These are phyloP conservation scores for Cranoglanis bouderius DNA, from an alignment of 2,113 vertebrate genomes.

Conservation along the genomic window DNA sequence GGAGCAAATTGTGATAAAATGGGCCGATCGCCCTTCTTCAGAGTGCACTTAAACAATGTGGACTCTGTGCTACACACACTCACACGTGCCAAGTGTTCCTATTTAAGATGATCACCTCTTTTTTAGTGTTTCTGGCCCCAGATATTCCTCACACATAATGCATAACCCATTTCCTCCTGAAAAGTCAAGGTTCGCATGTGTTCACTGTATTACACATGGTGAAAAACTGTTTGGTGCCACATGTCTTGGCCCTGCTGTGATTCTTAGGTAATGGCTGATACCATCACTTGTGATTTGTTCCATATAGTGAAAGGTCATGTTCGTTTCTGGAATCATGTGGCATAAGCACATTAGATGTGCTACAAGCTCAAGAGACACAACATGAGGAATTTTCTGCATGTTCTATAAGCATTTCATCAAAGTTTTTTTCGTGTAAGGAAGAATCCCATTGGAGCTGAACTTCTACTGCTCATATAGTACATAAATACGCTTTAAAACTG, in stretches of 20 bases:
- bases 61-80: slow-evolving; percentile 56
- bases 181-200: background rate
- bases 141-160: background rate
- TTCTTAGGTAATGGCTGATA: background rate
- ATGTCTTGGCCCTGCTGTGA: background rate
- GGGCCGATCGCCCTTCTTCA: slow-evolving; percentile 71
- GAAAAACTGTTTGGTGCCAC: background rate
- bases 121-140: background rate
- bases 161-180: background rate
- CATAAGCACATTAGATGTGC: background rate
- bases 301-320: background rate
- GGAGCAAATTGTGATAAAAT: slow-evolving; percentile 91
- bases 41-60: slow-evolving; percentile 71
- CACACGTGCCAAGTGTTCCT: slow-evolving; percentile 1
- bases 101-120: slow-evolving; percentile 10
- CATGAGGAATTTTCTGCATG: background rate
- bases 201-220: background rate
- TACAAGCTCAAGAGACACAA: background rate
- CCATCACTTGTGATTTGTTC: background rate
- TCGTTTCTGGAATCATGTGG: background rate
- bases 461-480: background rate
- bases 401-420: background rate
- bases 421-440: background rate
- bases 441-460: background rate
- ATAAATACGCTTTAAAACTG: background rate